Evolutionary conservation across 1,140 invertebrate species (phyloP).

Genomic region (Nephila pilipes): DNA sequence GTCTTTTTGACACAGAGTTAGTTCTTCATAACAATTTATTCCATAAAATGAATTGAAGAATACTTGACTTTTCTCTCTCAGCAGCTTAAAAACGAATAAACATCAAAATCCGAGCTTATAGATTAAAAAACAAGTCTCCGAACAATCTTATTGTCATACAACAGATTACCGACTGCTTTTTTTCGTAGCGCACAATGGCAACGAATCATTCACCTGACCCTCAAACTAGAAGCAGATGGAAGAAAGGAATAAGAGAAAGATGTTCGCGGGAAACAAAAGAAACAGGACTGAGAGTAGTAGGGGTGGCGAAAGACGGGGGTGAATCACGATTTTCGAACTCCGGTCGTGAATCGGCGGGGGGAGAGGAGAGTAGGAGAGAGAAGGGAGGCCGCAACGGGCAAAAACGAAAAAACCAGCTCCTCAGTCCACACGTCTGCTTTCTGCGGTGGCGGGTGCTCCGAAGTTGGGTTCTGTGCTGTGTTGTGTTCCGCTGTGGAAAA

Average conservation of each 20-base stretch:
- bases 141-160: background rate
- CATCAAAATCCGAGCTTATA: background rate
- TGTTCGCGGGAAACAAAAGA: background rate
- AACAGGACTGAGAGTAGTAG: background rate
- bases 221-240: background rate
- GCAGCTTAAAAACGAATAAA: background rate
- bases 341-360: constrained; percentile 9
- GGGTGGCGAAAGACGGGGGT: constrained; percentile 22
- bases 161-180: background rate
- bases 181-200: background rate
- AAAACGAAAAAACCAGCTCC: constrained; percentile 72
- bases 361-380: background rate
- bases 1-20: too few relatives aligned
- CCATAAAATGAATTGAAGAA: too few relatives aligned
- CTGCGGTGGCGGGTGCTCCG: background rate
- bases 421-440: constrained; percentile 59
- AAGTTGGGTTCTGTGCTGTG: background rate
- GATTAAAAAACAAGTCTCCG: background rate
- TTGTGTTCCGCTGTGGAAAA: background rate
- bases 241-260: background rate
- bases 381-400: constrained; percentile 27
- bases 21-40: too few relatives aligned
- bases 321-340: constrained; percentile 69
- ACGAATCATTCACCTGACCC: constrained; percentile 8
- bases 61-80: too few relatives aligned